Conservation (phyloP, 2,888 invertebrate species). For the Hipparchia semele region DNA sequence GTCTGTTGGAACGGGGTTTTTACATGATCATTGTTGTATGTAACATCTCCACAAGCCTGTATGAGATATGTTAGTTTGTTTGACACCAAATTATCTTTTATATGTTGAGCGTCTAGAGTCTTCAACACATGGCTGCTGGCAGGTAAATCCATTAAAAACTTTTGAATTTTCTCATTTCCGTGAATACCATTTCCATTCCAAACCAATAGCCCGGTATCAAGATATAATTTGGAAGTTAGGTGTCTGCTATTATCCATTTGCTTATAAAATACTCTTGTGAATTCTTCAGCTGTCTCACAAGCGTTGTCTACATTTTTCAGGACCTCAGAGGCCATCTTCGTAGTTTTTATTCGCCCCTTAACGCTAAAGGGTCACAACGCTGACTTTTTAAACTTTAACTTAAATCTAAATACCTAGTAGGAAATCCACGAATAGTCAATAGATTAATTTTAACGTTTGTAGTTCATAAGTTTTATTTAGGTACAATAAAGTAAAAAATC, state of each 20-base stretch:
- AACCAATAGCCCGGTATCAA: constrained; percentile 91
- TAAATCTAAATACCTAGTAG: too few species aligned
- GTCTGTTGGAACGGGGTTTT: constrained; percentile 91
- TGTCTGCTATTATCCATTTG: constrained; percentile 94
- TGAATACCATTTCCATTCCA: constrained; percentile 96
- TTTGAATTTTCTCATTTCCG: constrained; percentile 92
- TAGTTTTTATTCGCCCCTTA: neutral
- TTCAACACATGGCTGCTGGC: constrained; percentile 89
- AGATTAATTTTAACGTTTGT: too few species aligned
- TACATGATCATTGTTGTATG: constrained; percentile 83
- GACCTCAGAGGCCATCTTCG: constrained; percentile 72
- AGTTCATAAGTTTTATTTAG: too few species aligned
- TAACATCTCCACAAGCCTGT: constrained; percentile 92
- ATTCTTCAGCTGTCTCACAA: constrained; percentile 93
- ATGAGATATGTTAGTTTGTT: constrained; percentile 92
- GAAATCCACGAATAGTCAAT: too few species aligned
- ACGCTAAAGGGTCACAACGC: too few species aligned
- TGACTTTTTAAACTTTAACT: too few species aligned
- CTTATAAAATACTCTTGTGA: constrained; percentile 94
- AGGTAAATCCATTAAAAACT: constrained; percentile 93
- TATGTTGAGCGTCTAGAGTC: constrained; percentile 94
- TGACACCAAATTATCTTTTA: constrained; percentile 88
- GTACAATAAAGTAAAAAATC: too few species aligned
- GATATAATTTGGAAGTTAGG: constrained; percentile 90
- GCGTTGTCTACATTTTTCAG: constrained; percentile 90